Evolutionary conservation across 2,797 vertebrate species (phyloP), one percentile per base, ranked within the genome.

Genomic region (Margarornis squamiger): DNA sequence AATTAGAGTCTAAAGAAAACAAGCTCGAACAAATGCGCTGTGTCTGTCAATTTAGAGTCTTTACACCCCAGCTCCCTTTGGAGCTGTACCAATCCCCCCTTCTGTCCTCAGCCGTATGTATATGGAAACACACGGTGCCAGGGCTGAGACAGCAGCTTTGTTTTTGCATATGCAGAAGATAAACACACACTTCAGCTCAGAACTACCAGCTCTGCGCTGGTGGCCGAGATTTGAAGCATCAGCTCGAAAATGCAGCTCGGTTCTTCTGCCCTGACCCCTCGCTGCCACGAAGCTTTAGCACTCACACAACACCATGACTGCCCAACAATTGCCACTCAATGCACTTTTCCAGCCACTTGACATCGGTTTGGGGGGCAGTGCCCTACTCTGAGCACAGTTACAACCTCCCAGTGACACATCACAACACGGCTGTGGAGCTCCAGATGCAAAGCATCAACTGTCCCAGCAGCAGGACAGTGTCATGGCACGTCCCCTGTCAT

Each of bases 1-100:
- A 88, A 94, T 93, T 92, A 92, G 70, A 94, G 79, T 36, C 55
- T 39, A 86, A 95, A 79, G 92, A 90, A 95, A 96, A 94, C 91
- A 96, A 84, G 79, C 52, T 90, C 54, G 54, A 90, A 96, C 89
- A 96, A 94, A 80, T 6, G 23, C 3, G 1, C 95, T 86, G 79
- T 92, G 88, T 93, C 91, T 94, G 95, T 92, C 90, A 73, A 2
- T 39, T 77, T 51, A 82, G 87, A 86, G 51, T 92, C 76, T 73
- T 84, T 51, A 27, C 58, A 66, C 62, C 51, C 66, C 89, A 52
- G 89, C 12, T 92, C 77, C 76, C 55, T 41, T 57, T 93, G 95
- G 94, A 94, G 54, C 70, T 32, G 39, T 10, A 90, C 91, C 91
- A 94, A 86, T 38, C 63, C 79, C 91, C 75, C 67, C 38, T 86